Conservation (phyloP, 2,797 vertebrate genomes). For the Remorina albescens region DNA sequence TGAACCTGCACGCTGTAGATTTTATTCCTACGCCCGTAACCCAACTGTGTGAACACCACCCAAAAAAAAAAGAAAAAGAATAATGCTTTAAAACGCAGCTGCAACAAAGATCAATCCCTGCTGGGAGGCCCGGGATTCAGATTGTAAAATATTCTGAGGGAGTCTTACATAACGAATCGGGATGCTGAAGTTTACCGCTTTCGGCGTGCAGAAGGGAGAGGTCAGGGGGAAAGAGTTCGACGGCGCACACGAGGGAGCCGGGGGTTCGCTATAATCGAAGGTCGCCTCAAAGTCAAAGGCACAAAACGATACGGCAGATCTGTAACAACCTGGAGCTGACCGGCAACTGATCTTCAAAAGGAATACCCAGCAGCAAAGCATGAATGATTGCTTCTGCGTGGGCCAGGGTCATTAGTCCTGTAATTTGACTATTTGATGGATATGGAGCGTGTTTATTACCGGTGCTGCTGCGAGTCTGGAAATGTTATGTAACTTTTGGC, state of each 20-base stretch:
- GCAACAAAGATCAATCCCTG: neutral
- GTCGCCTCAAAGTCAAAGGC: constrained; percentile 58
- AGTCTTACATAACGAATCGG: neutral
- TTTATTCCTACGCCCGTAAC: neutral
- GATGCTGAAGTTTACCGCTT: neutral
- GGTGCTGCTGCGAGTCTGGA: constrained; percentile 31
- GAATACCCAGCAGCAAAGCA: constrained; percentile 52
- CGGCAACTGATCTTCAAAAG: constrained; percentile 63
- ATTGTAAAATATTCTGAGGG: neutral
- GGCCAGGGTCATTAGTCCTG: constrained; percentile 57
- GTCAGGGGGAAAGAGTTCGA: constrained; percentile 32
- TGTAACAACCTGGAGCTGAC: constrained; percentile 46
- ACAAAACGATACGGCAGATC: constrained; percentile 49
- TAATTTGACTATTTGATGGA: constrained; percentile 69
- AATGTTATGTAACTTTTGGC: constrained; percentile 38
- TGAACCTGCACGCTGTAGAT: neutral
- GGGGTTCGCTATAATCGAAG: constrained; percentile 39
- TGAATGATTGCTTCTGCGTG: constrained; percentile 40
- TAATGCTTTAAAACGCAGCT: neutral
- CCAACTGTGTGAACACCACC: neutral
- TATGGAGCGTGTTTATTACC: constrained; percentile 51
- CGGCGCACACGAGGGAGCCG: constrained; percentile 23
- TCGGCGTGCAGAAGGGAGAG: constrained; percentile 21
- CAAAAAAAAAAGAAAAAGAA: too few species aligned
- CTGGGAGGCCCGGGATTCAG: neutral